These are phyloP conservation scores for Tholera decimalis DNA, from an alignment of 2,888 invertebrate genomes.

Conservation along the genomic window DNA sequence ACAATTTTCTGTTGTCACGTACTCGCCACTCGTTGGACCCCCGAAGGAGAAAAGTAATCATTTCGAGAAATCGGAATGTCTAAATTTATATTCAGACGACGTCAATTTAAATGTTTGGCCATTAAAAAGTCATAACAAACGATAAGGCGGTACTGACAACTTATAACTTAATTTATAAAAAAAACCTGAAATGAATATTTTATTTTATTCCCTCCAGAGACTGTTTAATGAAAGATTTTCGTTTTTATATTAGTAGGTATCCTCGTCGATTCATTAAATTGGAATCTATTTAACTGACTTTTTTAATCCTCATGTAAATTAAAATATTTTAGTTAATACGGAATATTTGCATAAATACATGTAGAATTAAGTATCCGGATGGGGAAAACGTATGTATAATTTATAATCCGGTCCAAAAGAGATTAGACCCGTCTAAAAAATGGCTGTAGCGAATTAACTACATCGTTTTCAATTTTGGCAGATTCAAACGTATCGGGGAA, in stretches of 20 bases:
- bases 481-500: constrained; percentile 67
- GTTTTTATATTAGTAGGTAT: constrained; percentile 45
- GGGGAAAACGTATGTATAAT: constrained; percentile 46
- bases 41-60: constrained; percentile 86
- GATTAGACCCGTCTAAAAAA: constrained; percentile 57
- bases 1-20: constrained; percentile 88
- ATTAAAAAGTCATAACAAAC: constrained; percentile 74
- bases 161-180: constrained; percentile 55
- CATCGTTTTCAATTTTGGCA: constrained; percentile 67
- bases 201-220: constrained; percentile 37
- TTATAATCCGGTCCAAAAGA: constrained; percentile 49
- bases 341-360: constrained; percentile 18
- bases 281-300: constrained; percentile 31
- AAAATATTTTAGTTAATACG: constrained; percentile 2
- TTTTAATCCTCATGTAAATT: constrained; percentile 35
- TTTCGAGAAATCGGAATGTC: constrained; percentile 86
- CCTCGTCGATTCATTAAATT: constrained; percentile 26
- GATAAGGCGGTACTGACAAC: constrained; percentile 46
- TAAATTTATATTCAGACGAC: constrained; percentile 85
- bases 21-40: constrained; percentile 83
- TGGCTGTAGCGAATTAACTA: constrained; percentile 58
- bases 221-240: constrained; percentile 46
- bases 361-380: constrained; percentile 26
- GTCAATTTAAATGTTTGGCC: constrained; percentile 84
- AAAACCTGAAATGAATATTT: constrained; percentile 53